phyloP scores from a whole-genome alignment of 2,797 vertebrate genomes.

The Cheirogaleus major region DNA sequence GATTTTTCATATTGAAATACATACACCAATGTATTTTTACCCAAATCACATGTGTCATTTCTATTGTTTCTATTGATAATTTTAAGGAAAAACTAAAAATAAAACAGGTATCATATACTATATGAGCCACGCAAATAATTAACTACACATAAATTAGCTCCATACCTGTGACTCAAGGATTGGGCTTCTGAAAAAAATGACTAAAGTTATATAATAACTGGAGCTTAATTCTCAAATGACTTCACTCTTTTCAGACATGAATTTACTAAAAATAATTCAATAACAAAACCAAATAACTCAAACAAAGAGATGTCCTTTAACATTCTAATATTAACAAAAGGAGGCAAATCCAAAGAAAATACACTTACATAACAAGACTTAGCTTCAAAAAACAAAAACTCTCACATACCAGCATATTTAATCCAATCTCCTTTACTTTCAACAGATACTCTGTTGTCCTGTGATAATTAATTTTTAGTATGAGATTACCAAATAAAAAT shows the following conservation, averaged over 20 bases:
- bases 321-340: not conserved
- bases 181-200: not conserved
- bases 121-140: not conserved
- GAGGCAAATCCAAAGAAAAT: not conserved
- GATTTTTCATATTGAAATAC: not conserved
- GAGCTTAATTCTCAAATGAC: not conserved
- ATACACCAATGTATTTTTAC: not conserved
- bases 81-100: not conserved
- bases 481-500: conserved; percentile 45
- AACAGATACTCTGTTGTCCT: not conserved
- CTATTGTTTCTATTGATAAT: not conserved
- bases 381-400: not conserved
- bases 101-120: not conserved
- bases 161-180: not conserved
- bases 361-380: conserved; percentile 25
- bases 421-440: not conserved
- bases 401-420: not conserved
- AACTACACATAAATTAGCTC: not conserved
- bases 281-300: not conserved
- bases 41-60: not conserved
- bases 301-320: not conserved
- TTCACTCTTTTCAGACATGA: not conserved
- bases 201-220: not conserved
- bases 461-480: not conserved
- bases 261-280: not conserved